These are phyloP conservation scores for Lampropteryx suffumata DNA, from an alignment of 2,888 invertebrate genomes.

Conservation along the genomic window DNA sequence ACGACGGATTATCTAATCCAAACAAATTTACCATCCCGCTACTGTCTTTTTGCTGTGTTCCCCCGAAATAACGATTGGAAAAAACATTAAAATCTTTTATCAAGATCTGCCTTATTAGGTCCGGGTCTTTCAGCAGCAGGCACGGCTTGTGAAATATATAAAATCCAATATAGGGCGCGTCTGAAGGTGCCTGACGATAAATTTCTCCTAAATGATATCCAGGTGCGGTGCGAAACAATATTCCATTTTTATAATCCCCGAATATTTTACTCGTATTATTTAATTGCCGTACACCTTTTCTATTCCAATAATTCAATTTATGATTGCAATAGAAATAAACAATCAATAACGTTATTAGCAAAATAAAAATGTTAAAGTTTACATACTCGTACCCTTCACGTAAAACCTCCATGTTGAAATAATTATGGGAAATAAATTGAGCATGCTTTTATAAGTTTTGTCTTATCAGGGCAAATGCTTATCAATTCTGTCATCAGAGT, in stretches of 20 bases:
- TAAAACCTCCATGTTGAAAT: not conserved
- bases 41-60: slow-evolving; percentile 38
- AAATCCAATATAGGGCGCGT: slow-evolving; percentile 36
- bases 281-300: slow-evolving; percentile 30
- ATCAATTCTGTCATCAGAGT: no score
- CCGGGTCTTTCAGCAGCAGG: slow-evolving; percentile 37
- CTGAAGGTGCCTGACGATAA: slow-evolving; percentile 17
- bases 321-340: slow-evolving; percentile 23
- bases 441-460: no score
- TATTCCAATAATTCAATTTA: slow-evolving; percentile 32
- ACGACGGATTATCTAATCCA: slow-evolving; percentile 38
- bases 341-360: not conserved
- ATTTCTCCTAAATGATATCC: slow-evolving; percentile 36
- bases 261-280: slow-evolving; percentile 30
- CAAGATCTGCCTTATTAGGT: slow-evolving; percentile 40
- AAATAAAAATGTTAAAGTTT: not conserved
- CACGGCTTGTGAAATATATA: slow-evolving; percentile 43
- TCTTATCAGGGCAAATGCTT: no score
- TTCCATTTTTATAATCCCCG: slow-evolving; percentile 40
- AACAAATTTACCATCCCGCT: slow-evolving; percentile 42
- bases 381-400: no score
- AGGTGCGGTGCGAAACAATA: slow-evolving; percentile 38
- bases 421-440: not conserved
- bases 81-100: slow-evolving; percentile 37
- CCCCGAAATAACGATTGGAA: slow-evolving; percentile 38